A percentile compares a stretch with the other conserved stretches of the same genome.
phyloP scores from a whole-genome alignment of 2,888 invertebrate species.

The Chromoteleia sp. region DNA sequence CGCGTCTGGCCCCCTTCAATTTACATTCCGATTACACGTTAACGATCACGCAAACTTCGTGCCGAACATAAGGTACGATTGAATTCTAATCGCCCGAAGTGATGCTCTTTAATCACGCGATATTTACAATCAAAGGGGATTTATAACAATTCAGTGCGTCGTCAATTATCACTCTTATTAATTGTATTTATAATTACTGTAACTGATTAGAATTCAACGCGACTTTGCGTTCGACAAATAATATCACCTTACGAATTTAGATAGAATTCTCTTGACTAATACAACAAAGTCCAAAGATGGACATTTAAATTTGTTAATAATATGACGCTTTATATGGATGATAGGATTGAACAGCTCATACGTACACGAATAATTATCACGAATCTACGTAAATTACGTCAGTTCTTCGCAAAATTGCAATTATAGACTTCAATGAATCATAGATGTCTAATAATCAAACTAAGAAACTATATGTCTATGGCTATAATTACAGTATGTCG shows the following conservation, averaged over 20 bases:
- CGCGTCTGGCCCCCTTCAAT: conserved; percentile 80
- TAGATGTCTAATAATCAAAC: conserved; percentile 72
- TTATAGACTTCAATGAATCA: conserved; percentile 64
- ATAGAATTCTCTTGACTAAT: conserved; percentile 54
- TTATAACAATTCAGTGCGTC: conserved; percentile 35
- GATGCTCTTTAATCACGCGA: neutral
- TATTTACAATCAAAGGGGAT: conserved; percentile 51
- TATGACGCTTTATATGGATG: conserved; percentile 43
- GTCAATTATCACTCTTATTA: conserved; percentile 32
- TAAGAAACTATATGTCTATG: conserved; percentile 79
- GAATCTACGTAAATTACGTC: conserved; percentile 56
- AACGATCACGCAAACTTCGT: conserved; percentile 21
- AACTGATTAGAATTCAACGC: conserved; percentile 24
- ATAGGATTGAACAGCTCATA: conserved; percentile 58
- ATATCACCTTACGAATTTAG: conserved; percentile 47
- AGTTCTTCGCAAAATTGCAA: conserved; percentile 62
- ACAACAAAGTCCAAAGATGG: conserved; percentile 58
- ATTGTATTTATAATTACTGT: conserved; percentile 12
- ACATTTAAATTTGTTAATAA: conserved; percentile 54
- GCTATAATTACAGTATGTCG: conserved; percentile 75
- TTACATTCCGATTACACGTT: conserved; percentile 76
- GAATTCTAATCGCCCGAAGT: conserved; percentile 25
- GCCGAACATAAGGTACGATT: conserved; percentile 23
- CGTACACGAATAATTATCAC: conserved; percentile 59
- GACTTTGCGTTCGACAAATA: conserved; percentile 17